Percentiles rank a stretch among this genome's conserved stretches.
Conservation (phyloP, 1,140 invertebrate species). For the Callitettix versicolor region DNA sequence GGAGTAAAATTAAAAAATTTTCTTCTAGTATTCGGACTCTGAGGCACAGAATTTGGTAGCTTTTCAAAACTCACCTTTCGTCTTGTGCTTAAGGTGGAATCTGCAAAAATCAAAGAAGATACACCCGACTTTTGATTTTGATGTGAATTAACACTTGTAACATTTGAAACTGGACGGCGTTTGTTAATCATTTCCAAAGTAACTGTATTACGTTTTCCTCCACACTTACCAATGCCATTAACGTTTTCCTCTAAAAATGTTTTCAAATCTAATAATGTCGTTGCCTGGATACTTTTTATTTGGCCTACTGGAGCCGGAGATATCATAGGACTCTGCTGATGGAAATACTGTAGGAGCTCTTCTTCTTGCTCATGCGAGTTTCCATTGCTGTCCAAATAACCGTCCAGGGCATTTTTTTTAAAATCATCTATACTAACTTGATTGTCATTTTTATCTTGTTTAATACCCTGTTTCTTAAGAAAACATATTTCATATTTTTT, state of each 20-base stretch:
- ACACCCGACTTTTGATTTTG: no score
- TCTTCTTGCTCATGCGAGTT: constrained; percentile 71
- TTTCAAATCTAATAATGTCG: constrained; percentile 57
- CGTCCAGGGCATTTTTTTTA: constrained; percentile 62
- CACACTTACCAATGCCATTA: not conserved
- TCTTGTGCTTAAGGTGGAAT: constrained; percentile 25
- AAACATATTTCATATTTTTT: not conserved
- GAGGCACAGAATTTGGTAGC: constrained; percentile 30
- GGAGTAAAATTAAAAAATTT: constrained; percentile 75
- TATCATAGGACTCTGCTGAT: constrained; percentile 39
- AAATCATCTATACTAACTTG: constrained; percentile 8
- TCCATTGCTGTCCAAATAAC: constrained; percentile 60
- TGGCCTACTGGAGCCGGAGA: constrained; percentile 28
- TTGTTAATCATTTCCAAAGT: no score
- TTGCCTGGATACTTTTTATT: constrained; percentile 30
- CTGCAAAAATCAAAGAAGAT: not conserved
- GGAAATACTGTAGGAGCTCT: constrained; percentile 67
- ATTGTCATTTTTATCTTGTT: constrained; percentile 3
- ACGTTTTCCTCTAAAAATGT: constrained; percentile 59
- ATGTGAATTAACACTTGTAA: no score
- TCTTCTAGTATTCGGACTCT: constrained; percentile 50
- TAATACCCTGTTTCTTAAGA: constrained; percentile 5
- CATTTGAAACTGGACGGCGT: no score
- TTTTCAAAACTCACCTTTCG: constrained; percentile 51
- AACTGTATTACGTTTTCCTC: no score